Evolutionary conservation across 2,113 vertebrate species (phyloP).

Genomic region (Zingel zingel): DNA sequence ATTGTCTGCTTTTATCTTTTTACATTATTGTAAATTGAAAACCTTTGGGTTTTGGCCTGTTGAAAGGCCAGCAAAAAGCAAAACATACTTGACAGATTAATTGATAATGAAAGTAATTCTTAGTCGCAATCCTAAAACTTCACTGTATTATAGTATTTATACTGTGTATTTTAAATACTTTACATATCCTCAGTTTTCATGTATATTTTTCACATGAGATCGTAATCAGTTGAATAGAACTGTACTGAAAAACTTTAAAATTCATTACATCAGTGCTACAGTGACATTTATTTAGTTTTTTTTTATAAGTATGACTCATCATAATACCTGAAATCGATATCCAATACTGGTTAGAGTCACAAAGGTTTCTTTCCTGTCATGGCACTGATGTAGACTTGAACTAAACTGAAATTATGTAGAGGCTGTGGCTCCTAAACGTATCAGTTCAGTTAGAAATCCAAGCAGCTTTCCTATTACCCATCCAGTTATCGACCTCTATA

Average conservation of each 20-base stretch:
- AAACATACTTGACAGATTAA: not conserved
- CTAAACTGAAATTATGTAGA: not conserved
- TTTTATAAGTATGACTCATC: conserved; percentile 10
- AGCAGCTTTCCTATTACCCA: conserved; percentile 1
- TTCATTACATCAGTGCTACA: not conserved
- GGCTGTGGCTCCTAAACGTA: not conserved
- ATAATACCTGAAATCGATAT: not conserved
- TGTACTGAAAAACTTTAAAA: not conserved
- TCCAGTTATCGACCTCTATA: conserved; percentile 31
- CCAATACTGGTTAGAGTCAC: conserved; percentile 3
- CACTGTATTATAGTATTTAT: no score
- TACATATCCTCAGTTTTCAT: not conserved
- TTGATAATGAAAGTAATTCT: not conserved
- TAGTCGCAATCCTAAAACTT: not conserved
- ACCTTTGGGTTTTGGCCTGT: not conserved
- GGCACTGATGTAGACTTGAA: not conserved
- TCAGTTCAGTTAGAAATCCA: conserved; percentile 1
- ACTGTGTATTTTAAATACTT: not conserved
- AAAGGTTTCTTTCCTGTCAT: not conserved
- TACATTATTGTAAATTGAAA: not conserved
- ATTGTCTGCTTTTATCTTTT: not conserved
- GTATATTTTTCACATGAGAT: not conserved
- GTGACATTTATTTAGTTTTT: not conserved
- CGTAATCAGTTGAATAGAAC: not conserved
- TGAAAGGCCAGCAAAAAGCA: no score